These are phyloP conservation scores for Drosophila quasianomalipes DNA, from an alignment of 2,888 invertebrate genomes.

Conservation along the genomic window DNA sequence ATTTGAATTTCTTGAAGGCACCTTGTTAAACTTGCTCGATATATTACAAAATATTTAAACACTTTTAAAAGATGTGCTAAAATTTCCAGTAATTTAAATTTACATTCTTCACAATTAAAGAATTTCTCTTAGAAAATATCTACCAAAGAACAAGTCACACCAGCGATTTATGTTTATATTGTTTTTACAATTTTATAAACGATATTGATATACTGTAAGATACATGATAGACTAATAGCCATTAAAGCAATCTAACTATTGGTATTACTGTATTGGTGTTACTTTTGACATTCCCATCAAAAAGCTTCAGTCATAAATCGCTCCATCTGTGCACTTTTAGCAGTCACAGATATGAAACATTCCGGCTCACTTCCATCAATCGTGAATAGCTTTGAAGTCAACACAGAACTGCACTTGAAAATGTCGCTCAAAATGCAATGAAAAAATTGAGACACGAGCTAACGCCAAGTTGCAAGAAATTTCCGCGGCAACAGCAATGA, in stretches of 20 bases:
- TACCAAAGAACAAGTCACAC: too few relatives aligned
- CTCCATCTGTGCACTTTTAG: conserved; percentile 25
- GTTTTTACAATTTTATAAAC: neutral
- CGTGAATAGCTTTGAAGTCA: conserved; percentile 40
- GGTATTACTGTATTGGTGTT: neutral
- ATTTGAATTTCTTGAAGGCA: neutral
- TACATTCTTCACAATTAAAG: neutral
- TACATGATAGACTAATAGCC: neutral
- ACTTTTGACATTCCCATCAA: conserved; percentile 14
- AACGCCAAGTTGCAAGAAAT: conserved; percentile 47
- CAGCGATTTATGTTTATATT: neutral
- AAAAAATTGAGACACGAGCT: conserved; percentile 36
- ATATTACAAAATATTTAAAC: neutral
- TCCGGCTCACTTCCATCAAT: conserved; percentile 38
- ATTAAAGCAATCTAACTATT: neutral
- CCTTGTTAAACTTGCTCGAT: neutral
- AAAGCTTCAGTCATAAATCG: conserved; percentile 13
- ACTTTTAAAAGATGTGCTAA: neutral
- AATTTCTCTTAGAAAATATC: neutral
- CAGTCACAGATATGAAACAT: conserved; percentile 34
- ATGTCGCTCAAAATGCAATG: conserved; percentile 54
- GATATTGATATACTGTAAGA: neutral
- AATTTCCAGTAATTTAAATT: neutral
- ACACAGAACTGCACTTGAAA: conserved; percentile 70
- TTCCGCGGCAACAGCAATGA: conserved; percentile 26